These are phyloP conservation scores for Sorex araneus DNA, from an alignment of 2,113 vertebrate genomes.

Conservation along the genomic window DNA sequence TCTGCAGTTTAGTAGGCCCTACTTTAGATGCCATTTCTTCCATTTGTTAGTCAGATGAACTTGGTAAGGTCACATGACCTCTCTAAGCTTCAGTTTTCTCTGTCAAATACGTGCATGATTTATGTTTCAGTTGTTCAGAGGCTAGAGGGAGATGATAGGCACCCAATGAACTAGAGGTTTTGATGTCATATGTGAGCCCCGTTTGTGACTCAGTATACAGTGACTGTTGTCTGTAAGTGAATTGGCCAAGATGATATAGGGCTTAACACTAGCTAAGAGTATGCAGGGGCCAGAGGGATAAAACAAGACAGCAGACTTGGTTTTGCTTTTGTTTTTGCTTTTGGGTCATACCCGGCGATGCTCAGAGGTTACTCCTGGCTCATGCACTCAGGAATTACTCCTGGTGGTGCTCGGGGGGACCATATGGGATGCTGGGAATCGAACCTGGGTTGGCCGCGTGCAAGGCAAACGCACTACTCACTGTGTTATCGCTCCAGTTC, in stretches of 20 bases:
- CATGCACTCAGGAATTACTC: too few relatives aligned
- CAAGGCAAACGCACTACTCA: too few relatives aligned
- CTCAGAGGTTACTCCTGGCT: too few relatives aligned
- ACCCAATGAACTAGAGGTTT: background rate
- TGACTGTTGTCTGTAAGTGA: background rate
- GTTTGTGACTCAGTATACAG: background rate
- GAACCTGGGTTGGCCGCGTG: too few relatives aligned
- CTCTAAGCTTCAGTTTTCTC: background rate
- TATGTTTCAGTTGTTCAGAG: background rate
- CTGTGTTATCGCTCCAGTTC: too few relatives aligned
- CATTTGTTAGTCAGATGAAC: background rate
- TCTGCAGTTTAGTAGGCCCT: background rate
- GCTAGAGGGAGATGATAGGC: background rate
- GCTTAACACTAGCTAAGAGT: background rate
- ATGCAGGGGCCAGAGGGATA: background rate
- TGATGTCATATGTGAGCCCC: background rate
- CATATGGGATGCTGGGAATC: too few relatives aligned
- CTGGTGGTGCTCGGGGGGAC: too few relatives aligned
- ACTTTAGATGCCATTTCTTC: background rate
- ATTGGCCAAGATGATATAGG: background rate
- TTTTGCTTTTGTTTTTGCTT: too few relatives aligned
- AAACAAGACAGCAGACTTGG: too few relatives aligned
- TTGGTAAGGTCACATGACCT: background rate
- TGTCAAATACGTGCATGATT: background rate
- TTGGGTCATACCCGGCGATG: too few relatives aligned